phyloP scores from a whole-genome alignment of 2,888 invertebrate genomes.

The Eledona agricola region DNA sequence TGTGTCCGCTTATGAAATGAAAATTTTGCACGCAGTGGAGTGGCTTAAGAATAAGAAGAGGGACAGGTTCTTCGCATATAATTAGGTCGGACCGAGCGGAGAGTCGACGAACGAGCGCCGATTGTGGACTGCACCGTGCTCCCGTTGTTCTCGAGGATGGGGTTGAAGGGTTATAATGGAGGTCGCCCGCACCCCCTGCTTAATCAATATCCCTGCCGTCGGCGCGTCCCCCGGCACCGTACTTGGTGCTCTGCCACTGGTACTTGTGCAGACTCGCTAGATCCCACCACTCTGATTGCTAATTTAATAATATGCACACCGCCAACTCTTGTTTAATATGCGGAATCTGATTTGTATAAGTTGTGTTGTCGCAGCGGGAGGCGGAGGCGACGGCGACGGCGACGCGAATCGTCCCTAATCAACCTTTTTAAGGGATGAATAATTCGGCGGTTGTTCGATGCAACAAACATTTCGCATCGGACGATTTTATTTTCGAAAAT shows the following conservation, averaged over 20 bases:
- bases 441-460: too few relatives aligned
- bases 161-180: constrained; percentile 50
- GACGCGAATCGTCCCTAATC: too few relatives aligned
- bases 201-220: constrained; percentile 49
- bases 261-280: constrained; percentile 29
- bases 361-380: constrained; percentile 51
- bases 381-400: too few relatives aligned
- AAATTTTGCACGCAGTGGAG: too few relatives aligned
- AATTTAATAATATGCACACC: constrained; percentile 63
- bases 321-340: constrained; percentile 62
- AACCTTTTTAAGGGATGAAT: too few relatives aligned
- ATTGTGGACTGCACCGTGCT: constrained; percentile 36
- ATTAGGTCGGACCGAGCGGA: too few relatives aligned
- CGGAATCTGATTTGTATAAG: constrained; percentile 67
- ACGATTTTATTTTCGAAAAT: too few relatives aligned
- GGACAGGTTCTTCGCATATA: too few relatives aligned
- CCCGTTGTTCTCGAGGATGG: constrained; percentile 47
- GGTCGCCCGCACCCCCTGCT: constrained; percentile 47
- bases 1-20: too few relatives aligned
- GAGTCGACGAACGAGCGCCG: constrained; percentile 25
- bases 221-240: constrained; percentile 30
- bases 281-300: constrained; percentile 55
- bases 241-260: constrained; percentile 33
- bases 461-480: too few relatives aligned
- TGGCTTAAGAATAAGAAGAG: too few relatives aligned